phyloP scores from a whole-genome alignment of 2,113 vertebrate genomes.

The Laterallus jamaicensis region DNA sequence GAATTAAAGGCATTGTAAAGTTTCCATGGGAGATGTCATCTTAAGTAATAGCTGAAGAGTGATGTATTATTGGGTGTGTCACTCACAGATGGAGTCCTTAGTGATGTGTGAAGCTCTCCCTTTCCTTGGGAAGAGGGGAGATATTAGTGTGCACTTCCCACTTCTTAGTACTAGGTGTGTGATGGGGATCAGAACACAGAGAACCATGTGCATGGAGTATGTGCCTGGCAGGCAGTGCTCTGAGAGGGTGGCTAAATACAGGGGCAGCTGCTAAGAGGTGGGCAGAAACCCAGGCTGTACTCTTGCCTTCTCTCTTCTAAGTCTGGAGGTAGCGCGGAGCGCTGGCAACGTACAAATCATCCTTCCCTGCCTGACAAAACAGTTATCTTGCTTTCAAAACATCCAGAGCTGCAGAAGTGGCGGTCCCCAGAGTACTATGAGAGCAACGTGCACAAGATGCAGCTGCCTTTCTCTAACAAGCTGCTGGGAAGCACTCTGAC shows the following conservation, averaged over 20 bases:
- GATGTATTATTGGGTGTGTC: background rate
- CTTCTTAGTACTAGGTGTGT: background rate
- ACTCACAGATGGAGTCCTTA: background rate
- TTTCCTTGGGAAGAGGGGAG: background rate
- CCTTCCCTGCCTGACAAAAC: background rate
- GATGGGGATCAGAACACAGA: background rate
- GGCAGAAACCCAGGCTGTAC: background rate
- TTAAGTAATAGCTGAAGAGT: background rate
- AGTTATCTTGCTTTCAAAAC: background rate
- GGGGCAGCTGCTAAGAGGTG: background rate
- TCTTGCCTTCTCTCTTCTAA: background rate
- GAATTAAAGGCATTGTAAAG: background rate
- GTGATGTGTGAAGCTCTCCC: background rate
- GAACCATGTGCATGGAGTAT: background rate
- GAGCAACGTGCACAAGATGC: conserved; percentile 91
- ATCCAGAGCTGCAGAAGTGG: conserved; percentile 91
- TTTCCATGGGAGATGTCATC: background rate
- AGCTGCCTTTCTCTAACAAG: conserved; percentile 92
- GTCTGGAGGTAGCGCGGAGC: background rate
- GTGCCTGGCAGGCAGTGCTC: background rate
- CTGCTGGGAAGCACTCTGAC: conserved; percentile 83
- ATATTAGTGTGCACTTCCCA: background rate
- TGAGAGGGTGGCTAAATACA: background rate
- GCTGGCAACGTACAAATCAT: accelerated
- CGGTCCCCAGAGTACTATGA: conserved; percentile 91